Evolutionary conservation across 2,113 vertebrate species (phyloP).

Genomic region (Dicaeum eximium): DNA sequence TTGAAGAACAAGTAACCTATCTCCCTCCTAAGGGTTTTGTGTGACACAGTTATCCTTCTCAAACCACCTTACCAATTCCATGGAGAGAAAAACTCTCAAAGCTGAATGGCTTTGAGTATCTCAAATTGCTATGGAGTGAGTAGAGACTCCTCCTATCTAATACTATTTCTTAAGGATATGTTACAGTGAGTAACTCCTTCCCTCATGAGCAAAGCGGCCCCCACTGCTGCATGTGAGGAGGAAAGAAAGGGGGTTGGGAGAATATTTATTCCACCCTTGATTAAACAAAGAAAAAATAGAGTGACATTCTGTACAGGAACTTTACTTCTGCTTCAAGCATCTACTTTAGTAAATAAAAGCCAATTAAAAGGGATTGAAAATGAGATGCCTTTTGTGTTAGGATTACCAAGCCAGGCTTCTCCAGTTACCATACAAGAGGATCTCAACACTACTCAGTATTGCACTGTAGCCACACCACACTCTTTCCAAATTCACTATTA

Average conservation of each 20-base stretch:
- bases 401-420: neutral
- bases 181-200: neutral
- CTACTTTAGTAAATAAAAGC: neutral
- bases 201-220: neutral
- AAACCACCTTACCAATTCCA: neutral
- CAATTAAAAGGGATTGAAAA: neutral
- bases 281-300: neutral
- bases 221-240: neutral
- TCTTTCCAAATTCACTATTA: neutral
- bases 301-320: neutral
- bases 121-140: neutral
- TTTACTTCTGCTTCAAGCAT: neutral
- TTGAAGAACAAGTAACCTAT: neutral
- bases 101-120: neutral
- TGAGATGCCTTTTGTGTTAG: neutral
- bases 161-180: neutral
- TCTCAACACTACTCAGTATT: neutral
- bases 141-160: neutral
- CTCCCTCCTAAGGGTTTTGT: neutral
- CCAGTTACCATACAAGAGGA: neutral
- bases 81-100: neutral
- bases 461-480: fast-evolving
- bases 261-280: neutral
- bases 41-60: neutral
- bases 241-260: neutral